phyloP scores from a whole-genome alignment of 2,113 vertebrate genomes.

The Epinephelus moara region DNA sequence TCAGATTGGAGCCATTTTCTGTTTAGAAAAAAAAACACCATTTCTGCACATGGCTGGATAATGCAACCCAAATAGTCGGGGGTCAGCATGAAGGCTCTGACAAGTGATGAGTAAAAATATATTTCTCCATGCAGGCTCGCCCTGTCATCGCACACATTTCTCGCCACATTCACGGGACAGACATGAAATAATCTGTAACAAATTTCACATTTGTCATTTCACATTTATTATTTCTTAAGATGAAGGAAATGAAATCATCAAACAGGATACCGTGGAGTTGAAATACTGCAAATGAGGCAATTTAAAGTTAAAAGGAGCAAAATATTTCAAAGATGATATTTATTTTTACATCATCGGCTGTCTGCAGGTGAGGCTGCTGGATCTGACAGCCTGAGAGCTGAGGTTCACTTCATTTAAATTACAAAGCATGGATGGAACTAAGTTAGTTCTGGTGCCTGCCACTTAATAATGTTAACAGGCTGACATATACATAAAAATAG shows the following conservation, averaged over 20 bases:
- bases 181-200: slow-evolving; percentile 33
- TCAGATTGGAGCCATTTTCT: background rate
- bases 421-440: background rate
- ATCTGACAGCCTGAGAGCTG: background rate
- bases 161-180: background rate
- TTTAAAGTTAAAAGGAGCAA: slow-evolving; percentile 33
- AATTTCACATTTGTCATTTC: slow-evolving; percentile 70
- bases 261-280: background rate
- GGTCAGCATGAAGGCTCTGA: slow-evolving; percentile 12
- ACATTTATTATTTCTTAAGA: slow-evolving; percentile 51
- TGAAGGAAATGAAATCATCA: slow-evolving; percentile 52
- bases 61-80: background rate
- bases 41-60: slow-evolving; percentile 16
- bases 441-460: background rate
- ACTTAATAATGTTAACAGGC: background rate
- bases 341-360: background rate
- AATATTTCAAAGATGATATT: background rate
- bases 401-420: background rate
- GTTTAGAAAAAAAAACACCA: background rate
- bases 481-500: background rate
- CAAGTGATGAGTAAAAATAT: slow-evolving; percentile 47
- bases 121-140: slow-evolving; percentile 18
- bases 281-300: slow-evolving; percentile 28
- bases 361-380: slow-evolving; percentile 15
- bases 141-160: background rate